phyloP scores from a whole-genome alignment of 2,888 invertebrate genomes.

The Empis stercorea region DNA sequence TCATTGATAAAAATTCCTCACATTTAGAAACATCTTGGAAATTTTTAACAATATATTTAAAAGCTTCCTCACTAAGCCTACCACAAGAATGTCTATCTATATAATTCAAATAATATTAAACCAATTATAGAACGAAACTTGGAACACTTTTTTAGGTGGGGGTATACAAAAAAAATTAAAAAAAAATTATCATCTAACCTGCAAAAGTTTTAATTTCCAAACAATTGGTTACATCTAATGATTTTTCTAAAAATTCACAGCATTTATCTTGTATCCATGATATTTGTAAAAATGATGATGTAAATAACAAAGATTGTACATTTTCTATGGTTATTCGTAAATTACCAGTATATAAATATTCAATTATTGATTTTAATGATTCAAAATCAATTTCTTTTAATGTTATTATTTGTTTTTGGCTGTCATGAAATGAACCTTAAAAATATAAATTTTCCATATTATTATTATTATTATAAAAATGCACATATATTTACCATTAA shows the following conservation, averaged over 20 bases:
- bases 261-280: slow-evolving; percentile 10
- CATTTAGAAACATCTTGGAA: slow-evolving; percentile 20
- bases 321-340: slow-evolving; percentile 9
- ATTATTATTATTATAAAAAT: background rate
- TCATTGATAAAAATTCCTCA: slow-evolving; percentile 21
- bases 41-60: slow-evolving; percentile 19
- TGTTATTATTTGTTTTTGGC: slow-evolving; percentile 5
- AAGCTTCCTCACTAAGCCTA: slow-evolving; percentile 14
- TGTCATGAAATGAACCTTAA: slow-evolving; percentile 10
- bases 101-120: background rate
- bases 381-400: slow-evolving; percentile 7
- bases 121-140: too few relatives aligned
- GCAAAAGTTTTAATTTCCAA: slow-evolving; percentile 11
- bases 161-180: too few relatives aligned
- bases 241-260: slow-evolving; percentile 7
- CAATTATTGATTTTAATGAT: slow-evolving; percentile 2
- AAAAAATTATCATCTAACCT: slow-evolving; percentile 5
- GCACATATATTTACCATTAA: slow-evolving; percentile 3
- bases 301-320: slow-evolving; percentile 7
- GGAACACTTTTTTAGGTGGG: too few relatives aligned
- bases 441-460: background rate
- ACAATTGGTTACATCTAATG: slow-evolving; percentile 9
- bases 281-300: slow-evolving; percentile 10
- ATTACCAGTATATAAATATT: slow-evolving; percentile 12
- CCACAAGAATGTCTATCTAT: background rate